phyloP scores from a whole-genome alignment of 2,797 vertebrate genomes.

The Melanotaenia nigrans region DNA sequence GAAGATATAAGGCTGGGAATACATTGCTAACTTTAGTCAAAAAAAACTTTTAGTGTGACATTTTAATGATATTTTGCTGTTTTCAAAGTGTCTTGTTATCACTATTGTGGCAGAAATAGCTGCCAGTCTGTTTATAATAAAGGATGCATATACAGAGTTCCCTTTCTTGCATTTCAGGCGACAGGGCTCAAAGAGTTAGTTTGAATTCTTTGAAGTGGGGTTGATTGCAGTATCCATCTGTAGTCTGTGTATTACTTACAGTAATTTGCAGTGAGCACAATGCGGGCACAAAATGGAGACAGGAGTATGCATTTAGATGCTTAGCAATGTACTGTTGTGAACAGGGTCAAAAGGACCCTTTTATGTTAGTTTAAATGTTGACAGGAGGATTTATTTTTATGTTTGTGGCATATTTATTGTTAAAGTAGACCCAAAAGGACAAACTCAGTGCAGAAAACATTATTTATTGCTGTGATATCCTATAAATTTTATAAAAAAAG shows the following conservation, averaged over 20 bases:
- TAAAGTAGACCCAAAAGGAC: neutral
- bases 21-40: conserved; percentile 1
- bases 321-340: conserved; percentile 4
- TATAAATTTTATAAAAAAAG: neutral
- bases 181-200: conserved; percentile 6
- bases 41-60: conserved; percentile 6
- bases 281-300: conserved; percentile 2
- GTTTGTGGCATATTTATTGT: neutral
- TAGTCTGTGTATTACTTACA: neutral
- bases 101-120: conserved; percentile 27
- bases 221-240: neutral
- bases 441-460: too few species aligned
- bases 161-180: neutral
- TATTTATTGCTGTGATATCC: neutral
- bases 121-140: conserved; percentile 8
- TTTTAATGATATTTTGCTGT: conserved; percentile 11
- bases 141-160: conserved; percentile 4
- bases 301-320: neutral
- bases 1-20: conserved; percentile 1
- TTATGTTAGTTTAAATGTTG: neutral
- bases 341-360: neutral
- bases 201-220: conserved; percentile 6
- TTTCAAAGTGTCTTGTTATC: conserved; percentile 6
- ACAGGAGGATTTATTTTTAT: neutral
- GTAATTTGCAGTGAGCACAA: neutral